These are phyloP conservation scores for Adela reaumurella DNA, from an alignment of 2,888 invertebrate genomes.

Conservation along the genomic window DNA sequence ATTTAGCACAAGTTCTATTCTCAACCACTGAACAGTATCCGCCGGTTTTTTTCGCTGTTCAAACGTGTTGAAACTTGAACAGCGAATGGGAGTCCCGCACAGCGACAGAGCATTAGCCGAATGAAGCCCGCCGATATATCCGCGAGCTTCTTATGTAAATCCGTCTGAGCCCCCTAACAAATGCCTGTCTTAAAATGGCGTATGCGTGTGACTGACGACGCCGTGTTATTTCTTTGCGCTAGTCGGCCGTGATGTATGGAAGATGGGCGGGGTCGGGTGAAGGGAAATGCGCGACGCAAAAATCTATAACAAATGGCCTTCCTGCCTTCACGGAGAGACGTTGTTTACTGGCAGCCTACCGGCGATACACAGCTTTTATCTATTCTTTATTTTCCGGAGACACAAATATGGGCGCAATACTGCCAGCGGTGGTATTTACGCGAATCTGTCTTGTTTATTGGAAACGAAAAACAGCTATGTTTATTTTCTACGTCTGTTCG, in stretches of 20 bases:
- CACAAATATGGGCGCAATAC: background rate
- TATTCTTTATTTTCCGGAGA: background rate
- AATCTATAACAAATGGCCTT: background rate
- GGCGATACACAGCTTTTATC: background rate
- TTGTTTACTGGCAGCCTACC: background rate
- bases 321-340: background rate
- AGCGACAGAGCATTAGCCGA: too few relatives aligned
- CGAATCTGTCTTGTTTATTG: background rate
- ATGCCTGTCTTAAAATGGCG: background rate
- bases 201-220: background rate
- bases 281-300: background rate
- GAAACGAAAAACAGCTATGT: background rate
- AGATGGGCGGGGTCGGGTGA: background rate
- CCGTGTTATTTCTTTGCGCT: background rate
- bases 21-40: too few relatives aligned
- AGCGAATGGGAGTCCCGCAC: too few relatives aligned
- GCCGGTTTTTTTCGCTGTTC: too few relatives aligned
- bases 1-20: too few relatives aligned
- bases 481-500: too few relatives aligned
- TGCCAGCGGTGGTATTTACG: background rate
- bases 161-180: background rate
- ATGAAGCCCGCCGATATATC: background rate
- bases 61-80: too few relatives aligned
- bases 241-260: background rate
- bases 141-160: background rate